These are phyloP conservation scores for Holothuria leucospilota DNA, from an alignment of 53 echinoderm and acorn worm genomes.

Conservation along the genomic window DNA sequence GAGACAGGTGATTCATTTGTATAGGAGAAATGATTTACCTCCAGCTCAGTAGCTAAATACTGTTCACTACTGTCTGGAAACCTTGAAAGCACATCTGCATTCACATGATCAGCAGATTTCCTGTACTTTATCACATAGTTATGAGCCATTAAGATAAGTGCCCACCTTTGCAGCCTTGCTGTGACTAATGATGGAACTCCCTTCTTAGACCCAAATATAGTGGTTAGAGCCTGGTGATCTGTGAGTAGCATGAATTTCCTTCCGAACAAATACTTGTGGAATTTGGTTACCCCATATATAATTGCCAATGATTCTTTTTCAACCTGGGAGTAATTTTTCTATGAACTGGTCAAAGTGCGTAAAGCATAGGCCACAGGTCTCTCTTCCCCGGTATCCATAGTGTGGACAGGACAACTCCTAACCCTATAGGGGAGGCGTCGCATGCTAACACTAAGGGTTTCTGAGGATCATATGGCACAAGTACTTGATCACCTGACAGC, in stretches of 20 bases:
- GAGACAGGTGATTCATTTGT: conserved; percentile 53
- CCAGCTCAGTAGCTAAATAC: conserved; percentile 27
- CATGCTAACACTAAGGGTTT: conserved; percentile 48
- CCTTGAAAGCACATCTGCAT: conserved; percentile 36
- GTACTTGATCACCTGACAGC: conserved; percentile 40
- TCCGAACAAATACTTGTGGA: conserved; percentile 64
- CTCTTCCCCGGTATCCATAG: conserved; percentile 62
- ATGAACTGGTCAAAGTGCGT: conserved; percentile 38
- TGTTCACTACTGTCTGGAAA: conserved; percentile 35
- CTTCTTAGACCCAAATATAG: conserved; percentile 58
- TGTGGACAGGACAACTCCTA: conserved; percentile 66
- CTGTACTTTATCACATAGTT: conserved; percentile 60
- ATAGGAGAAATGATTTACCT: conserved; percentile 41
- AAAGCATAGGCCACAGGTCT: conserved; percentile 58
- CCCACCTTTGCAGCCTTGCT: conserved; percentile 74
- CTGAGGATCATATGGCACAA: conserved; percentile 50
- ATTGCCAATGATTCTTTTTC: conserved; percentile 65
- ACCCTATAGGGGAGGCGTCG: conserved; percentile 57
- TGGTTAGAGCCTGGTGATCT: conserved; percentile 64
- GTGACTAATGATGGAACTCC: conserved; percentile 64
- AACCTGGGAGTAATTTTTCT: conserved; percentile 67
- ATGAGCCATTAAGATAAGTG: conserved; percentile 60
- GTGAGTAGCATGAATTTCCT: conserved; percentile 56
- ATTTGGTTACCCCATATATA: conserved; percentile 68
- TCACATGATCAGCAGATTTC: conserved; percentile 26